These are phyloP conservation scores for Crotalus helleri DNA, from an alignment of 2,113 vertebrate species.

Conservation along the genomic window DNA sequence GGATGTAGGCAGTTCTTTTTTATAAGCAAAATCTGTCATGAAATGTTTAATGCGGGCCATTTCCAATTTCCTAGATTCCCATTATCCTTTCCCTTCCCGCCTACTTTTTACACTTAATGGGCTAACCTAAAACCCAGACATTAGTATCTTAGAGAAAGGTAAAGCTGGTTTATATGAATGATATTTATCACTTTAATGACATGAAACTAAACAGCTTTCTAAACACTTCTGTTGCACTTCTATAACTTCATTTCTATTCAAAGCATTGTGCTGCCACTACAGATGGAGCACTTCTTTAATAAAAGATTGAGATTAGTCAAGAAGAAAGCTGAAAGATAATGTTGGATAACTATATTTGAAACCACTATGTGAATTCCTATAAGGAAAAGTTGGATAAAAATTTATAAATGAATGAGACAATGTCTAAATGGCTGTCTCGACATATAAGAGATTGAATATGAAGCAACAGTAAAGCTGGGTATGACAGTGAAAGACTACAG, in stretches of 20 bases:
- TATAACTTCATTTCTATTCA: not conserved
- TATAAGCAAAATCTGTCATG: not conserved
- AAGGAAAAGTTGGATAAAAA: not conserved
- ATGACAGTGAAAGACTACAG: not conserved
- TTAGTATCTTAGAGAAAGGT: not conserved
- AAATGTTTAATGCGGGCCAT: not conserved
- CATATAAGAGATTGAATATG: not conserved
- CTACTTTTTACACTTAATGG: conserved; percentile 1
- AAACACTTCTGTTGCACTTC: not conserved
- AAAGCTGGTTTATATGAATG: not conserved
- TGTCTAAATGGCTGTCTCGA: not conserved
- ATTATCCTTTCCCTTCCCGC: not conserved
- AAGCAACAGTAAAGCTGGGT: not conserved
- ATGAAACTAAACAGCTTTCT: conserved; percentile 1
- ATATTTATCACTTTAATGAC: conserved; percentile 5
- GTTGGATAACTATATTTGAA: not conserved
- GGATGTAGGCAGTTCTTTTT: not conserved
- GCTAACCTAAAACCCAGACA: not conserved
- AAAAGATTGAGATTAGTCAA: conserved; percentile 3
- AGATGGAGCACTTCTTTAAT: not conserved
- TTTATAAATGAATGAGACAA: not conserved
- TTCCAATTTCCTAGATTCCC: not conserved
- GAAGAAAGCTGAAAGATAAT: not conserved
- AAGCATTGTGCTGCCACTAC: not conserved
- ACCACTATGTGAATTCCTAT: not conserved